Base-by-base conservation (phyloP, 2,888 invertebrate species). In the Drosophila fulvimacula region DNA sequence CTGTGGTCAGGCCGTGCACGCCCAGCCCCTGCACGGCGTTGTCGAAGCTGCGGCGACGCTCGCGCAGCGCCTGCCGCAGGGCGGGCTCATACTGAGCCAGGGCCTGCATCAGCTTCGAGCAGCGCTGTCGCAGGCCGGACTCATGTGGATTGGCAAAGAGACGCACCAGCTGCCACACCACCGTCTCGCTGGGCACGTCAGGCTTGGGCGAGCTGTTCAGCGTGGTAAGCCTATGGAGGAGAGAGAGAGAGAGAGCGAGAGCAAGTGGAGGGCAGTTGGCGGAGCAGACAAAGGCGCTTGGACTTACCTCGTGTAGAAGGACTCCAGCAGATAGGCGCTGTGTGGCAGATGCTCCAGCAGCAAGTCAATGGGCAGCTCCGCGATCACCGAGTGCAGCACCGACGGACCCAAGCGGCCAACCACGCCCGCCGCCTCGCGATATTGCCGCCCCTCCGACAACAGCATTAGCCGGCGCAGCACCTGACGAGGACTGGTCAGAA, bases 301-400 rank as follows among this genome's bases (percentile, higher is more conserved):
- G 55, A 30, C 93, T 93, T 81, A 95, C 95, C 95, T 94, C 81
- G 94, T 94, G 69, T 95, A 96, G 24, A 98, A 94, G 0, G 97
- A 96, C 91, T 98, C 98, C 80, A 98, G 93, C 52, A 98, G 94
- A 81, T 96, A 96, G 2, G 98, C 95, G 19, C 97, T 97, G 91
- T 97, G 96, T 1, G 98, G 98, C 92, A 98, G 93, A 3, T 97
- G 96, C 82, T 98, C 98, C n/a, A 98, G 95, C 80, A 98, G 93
- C 79, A 97, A 93, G 91, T 98, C 98, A 57, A 98, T 94, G 0
- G 98, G 98, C 74, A 98, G 93, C 75, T 97, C 97, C 1, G 94
- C 93, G 1, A 96, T 95, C 1, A 96, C 95, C 3, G 95, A 95
- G 73, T 96, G 95, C 79, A 98, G 94, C 4, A 97, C 97, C 1